A percentile compares a stretch with the other conserved stretches of the same genome.
These are phyloP conservation scores for Oscheius sp. DNA, from an alignment of 1,140 invertebrate species.

Conservation along the genomic window DNA sequence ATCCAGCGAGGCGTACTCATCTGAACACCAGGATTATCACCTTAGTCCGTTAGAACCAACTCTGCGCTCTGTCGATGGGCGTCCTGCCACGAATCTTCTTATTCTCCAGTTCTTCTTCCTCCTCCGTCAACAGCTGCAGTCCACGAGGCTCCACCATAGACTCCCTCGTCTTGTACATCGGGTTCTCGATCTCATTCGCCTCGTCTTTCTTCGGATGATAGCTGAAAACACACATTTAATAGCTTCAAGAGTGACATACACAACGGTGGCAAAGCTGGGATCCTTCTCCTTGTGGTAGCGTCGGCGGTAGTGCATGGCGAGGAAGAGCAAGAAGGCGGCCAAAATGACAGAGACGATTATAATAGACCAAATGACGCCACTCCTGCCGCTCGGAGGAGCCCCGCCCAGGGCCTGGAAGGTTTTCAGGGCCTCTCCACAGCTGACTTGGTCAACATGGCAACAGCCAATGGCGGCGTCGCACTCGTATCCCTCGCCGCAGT, in stretches of 20 bases:
- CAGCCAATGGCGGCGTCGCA: constrained; percentile 79
- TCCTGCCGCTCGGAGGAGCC: not conserved
- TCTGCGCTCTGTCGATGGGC: not conserved
- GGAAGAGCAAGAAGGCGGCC: not conserved
- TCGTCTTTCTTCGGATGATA: constrained; percentile 33
- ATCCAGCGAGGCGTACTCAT: constrained; percentile 29
- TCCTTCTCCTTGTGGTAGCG: constrained; percentile 55
- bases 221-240: constrained; percentile 6
- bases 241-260: constrained; percentile 23
- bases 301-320: constrained; percentile 51
- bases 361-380: constrained; percentile 34
- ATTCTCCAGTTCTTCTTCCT: constrained; percentile 32
- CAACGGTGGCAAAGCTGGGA: constrained; percentile 48
- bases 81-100: constrained; percentile 31
- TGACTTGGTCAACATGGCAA: constrained; percentile 66
- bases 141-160: not conserved
- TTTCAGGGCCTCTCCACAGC: constrained; percentile 46
- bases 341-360: constrained; percentile 15
- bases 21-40: not conserved
- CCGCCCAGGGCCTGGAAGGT: constrained; percentile 1
- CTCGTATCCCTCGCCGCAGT: constrained; percentile 48
- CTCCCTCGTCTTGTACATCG: constrained; percentile 27
- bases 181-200: constrained; percentile 47
- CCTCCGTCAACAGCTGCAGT: not conserved
- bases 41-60: not conserved